Base-by-base conservation (phyloP, 2,797 vertebrate genomes). In the Trachops cirrhosus region DNA sequence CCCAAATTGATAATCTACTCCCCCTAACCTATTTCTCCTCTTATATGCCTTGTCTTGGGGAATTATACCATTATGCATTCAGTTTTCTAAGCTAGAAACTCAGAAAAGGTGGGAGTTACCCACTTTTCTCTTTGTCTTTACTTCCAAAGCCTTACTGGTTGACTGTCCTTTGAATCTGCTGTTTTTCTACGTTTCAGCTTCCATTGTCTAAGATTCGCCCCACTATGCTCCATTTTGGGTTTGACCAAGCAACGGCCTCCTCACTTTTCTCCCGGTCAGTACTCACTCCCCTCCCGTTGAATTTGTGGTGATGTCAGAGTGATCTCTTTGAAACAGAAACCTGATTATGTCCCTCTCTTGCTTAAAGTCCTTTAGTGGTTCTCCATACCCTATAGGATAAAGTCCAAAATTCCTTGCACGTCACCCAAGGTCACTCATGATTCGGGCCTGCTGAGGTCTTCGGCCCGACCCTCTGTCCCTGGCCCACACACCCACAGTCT, bases 11-110 rank as follows among this genome's bases (percentile, higher is more conserved):
- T 89, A n/a, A 29, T 87, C 48, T 70, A 79, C 29, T 84, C 11
- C n/a, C 80, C 48, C 37, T 73, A 89, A 78, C n/a, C 52, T 22
- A 14, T 67, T 90, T 97, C 10, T 84, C 16, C 86, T 52, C 37
- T 74, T 73, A 11, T n/a, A 39, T 87, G 74, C 9, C 54, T 88
- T 67, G 26, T 44, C 18, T 82, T 92, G 59, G 34, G 34, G 88
- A 74, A 71, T 44, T 50, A 2, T n/a, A 59, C 50, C 5, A n/a
- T 32, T 78, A 83, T 34, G 21, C 19, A 1, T 75, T 89, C 32
- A 46, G 48, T 90, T 97, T 85, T 71, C 74, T 54, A 94, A 94
- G 57, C 46, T 89, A 50, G 74, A 84, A 83, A 86, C 52, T 71
- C 94, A 39, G 75, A 79, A 79, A 78, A 54, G 26, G 34, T 26